Conservation (phyloP, 2,888 invertebrate genomes). For the Luffia ferchaultella region DNA sequence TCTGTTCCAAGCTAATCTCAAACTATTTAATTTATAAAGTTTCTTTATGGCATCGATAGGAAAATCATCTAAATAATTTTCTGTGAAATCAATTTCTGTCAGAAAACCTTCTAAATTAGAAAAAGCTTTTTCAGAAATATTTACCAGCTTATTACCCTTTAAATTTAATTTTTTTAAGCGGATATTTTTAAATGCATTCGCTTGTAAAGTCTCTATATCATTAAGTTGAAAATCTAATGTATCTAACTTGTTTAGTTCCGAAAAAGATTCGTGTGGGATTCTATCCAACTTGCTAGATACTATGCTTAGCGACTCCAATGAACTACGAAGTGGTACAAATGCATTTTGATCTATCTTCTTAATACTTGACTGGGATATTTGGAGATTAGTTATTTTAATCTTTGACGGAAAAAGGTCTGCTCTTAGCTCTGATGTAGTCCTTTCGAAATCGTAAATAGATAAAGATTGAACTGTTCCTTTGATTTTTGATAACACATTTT, state of each 20-base stretch:
- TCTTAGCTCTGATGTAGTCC: constrained; percentile 77
- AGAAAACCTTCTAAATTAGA: constrained; percentile 78
- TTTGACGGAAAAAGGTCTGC: constrained; percentile 77
- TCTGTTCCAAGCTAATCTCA: constrained; percentile 84
- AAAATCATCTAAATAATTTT: constrained; percentile 85
- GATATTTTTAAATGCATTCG: constrained; percentile 85
- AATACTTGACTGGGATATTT: constrained; percentile 79
- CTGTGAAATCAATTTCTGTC: constrained; percentile 84
- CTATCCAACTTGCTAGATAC: constrained; percentile 77
- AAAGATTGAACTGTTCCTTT: constrained; percentile 80
- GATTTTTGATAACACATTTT: constrained; percentile 75
- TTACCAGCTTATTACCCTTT: constrained; percentile 83
- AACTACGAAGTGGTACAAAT: constrained; percentile 71
- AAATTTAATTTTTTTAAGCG: constrained; percentile 82
- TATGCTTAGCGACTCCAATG: constrained; percentile 78
- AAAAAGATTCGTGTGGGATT: constrained; percentile 81
- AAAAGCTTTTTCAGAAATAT: constrained; percentile 86
- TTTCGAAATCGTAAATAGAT: constrained; percentile 89
- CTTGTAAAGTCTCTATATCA: constrained; percentile 81
- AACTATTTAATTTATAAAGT: constrained; percentile 73
- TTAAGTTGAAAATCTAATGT: constrained; percentile 87
- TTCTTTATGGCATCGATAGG: constrained; percentile 82
- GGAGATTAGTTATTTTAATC: constrained; percentile 75
- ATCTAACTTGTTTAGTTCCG: constrained; percentile 73
- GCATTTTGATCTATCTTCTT: constrained; percentile 75